These are phyloP conservation scores for Onychomys torridus DNA, from an alignment of 2,797 vertebrate species.

Conservation along the genomic window DNA sequence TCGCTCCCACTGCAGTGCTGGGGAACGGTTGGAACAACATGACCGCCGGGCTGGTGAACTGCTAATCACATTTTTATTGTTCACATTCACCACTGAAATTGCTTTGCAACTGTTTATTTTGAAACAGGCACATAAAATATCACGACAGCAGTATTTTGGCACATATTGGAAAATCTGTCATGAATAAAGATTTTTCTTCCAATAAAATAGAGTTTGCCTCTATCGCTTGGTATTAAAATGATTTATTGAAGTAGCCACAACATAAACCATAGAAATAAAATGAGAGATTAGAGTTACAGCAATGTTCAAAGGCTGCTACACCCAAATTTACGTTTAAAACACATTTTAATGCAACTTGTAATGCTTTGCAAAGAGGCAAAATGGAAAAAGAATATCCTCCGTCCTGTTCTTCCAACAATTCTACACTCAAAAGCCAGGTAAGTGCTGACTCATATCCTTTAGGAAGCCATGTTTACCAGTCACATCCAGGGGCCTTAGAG, in stretches of 20 bases:
- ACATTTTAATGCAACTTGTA: conserved; percentile 19
- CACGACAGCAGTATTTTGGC: conserved; percentile 65
- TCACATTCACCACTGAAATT: conserved; percentile 77
- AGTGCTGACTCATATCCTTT: neutral
- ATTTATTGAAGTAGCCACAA: conserved; percentile 76
- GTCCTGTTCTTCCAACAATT: neutral
- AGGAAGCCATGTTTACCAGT: neutral
- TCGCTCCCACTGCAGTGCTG: conserved; percentile 8
- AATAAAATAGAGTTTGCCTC: conserved; percentile 78
- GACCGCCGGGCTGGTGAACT: conserved; percentile 30
- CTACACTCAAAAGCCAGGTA: neutral
- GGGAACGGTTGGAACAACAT: conserved; percentile 60
- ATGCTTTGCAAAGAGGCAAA: neutral
- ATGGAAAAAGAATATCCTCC: neutral
- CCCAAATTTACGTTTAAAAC: conserved; percentile 8
- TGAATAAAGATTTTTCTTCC: conserved; percentile 71
- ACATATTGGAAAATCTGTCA: conserved; percentile 74
- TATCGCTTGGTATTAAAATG: conserved; percentile 75
- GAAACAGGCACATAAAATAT: conserved; percentile 75
- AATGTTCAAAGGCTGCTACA: conserved; percentile 61
- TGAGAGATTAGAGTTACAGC: conserved; percentile 68
- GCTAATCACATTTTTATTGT: conserved; percentile 69
- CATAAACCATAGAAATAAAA: conserved; percentile 80
- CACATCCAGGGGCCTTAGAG: neutral
- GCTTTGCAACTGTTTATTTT: conserved; percentile 77